Conservation (phyloP, 2,888 invertebrate genomes). For the Coelogynopora nodosa region DNA sequence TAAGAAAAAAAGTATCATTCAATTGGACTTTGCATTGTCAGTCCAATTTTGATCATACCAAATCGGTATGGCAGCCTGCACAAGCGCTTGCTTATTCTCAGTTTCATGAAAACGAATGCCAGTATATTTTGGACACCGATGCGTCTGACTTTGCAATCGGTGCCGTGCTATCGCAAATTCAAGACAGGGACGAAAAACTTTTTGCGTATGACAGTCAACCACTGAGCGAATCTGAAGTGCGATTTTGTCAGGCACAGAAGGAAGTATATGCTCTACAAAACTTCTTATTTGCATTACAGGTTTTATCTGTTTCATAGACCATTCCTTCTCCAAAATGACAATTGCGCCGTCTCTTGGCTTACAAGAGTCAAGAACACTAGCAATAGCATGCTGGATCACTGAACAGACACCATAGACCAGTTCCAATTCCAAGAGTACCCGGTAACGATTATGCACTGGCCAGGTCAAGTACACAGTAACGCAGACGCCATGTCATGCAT, state of each 20-base stretch:
- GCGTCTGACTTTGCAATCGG: background rate
- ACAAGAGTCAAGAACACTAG: background rate
- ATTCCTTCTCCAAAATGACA: background rate
- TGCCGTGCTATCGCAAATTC: background rate
- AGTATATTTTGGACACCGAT: background rate
- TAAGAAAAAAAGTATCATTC: too few relatives aligned
- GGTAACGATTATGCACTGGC: background rate
- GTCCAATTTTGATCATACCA: too few relatives aligned
- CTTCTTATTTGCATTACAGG: background rate
- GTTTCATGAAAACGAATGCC: too few relatives aligned
- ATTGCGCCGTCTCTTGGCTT: background rate
- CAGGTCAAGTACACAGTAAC: background rate
- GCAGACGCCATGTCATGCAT: background rate
- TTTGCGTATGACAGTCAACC: background rate
- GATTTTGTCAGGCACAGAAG: background rate
- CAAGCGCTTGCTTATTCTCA: too few relatives aligned
- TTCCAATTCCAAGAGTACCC: background rate
- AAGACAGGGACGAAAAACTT: background rate
- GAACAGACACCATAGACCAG: background rate
- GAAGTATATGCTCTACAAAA: background rate
- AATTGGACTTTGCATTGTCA: too few relatives aligned
- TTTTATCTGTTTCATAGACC: background rate
- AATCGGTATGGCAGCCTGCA: too few relatives aligned
- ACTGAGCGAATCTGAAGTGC: background rate
- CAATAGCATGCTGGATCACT: background rate